Evolutionary conservation across 2,888 invertebrate species (phyloP).

Genomic region (Hydrotaea diabolus): DNA sequence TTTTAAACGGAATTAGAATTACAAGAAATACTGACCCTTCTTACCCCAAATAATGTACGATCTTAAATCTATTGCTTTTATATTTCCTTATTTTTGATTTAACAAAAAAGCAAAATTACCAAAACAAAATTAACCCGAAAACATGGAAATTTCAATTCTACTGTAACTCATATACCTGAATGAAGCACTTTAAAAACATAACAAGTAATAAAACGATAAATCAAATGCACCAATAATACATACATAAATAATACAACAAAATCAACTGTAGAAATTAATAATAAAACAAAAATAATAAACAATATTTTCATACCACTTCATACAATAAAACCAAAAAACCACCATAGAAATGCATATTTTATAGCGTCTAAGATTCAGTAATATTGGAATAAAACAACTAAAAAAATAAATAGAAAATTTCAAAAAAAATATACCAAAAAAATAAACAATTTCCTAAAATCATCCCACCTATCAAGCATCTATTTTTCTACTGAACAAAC

Average conservation of each 20-base stretch:
- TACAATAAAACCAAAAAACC: constrained; percentile 34
- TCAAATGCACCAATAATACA: constrained; percentile 60
- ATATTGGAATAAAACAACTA: constrained; percentile 42
- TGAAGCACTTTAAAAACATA: constrained; percentile 52
- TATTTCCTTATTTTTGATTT: constrained; percentile 10
- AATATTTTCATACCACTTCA: constrained; percentile 66
- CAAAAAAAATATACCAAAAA: constrained; percentile 37
- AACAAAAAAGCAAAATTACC: neutral
- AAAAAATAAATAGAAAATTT: neutral
- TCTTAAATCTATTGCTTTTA: neutral
- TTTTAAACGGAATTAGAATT: too few species aligned
- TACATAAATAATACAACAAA: constrained; percentile 42
- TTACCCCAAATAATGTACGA: neutral
- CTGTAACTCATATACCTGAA: constrained; percentile 67
- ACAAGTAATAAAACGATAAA: constrained; percentile 43
- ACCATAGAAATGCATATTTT: constrained; percentile 45
- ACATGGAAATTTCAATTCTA: constrained; percentile 47
- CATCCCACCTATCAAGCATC: constrained; percentile 78
- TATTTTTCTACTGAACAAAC: constrained; percentile 78
- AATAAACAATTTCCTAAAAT: constrained; percentile 77
- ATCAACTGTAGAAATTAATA: constrained; percentile 53
- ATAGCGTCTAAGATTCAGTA: constrained; percentile 58
- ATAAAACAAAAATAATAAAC: constrained; percentile 26
- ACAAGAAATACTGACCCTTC: too few species aligned
- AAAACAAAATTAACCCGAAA: constrained; percentile 23